Conservation (phyloP, 2,888 invertebrate genomes). For the Eilema griseolum region DNA sequence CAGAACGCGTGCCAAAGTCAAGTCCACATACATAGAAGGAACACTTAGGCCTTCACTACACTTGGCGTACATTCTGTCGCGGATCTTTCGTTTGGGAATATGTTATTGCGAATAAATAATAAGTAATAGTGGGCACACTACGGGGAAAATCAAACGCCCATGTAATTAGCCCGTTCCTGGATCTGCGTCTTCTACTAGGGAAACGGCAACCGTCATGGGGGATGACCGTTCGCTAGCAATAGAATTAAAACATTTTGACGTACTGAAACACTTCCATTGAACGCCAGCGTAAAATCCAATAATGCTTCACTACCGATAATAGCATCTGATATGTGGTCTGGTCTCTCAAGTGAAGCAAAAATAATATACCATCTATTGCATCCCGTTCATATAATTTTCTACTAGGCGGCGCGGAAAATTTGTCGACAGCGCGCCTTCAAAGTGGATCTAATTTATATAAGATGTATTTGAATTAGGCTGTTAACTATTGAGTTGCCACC, state of each 20-base stretch:
- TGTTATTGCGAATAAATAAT: too few species aligned
- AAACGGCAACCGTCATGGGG: neutral
- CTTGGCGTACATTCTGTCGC: too few species aligned
- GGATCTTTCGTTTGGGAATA: too few species aligned
- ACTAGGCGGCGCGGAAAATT: conserved; percentile 52
- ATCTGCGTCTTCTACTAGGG: too few species aligned
- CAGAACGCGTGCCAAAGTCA: too few species aligned
- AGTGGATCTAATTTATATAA: conserved; percentile 23
- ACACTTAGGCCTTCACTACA: too few species aligned
- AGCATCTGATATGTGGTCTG: neutral
- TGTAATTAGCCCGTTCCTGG: too few species aligned
- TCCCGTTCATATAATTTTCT: conserved; percentile 51
- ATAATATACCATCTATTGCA: conserved; percentile 37
- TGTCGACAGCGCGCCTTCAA: conserved; percentile 32
- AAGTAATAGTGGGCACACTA: too few species aligned
- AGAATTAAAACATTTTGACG: too few species aligned
- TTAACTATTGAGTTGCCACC: neutral
- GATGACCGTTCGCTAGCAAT: too few species aligned
- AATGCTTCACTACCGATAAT: neutral
- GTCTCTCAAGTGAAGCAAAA: neutral
- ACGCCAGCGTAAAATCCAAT: neutral
- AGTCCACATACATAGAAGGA: too few species aligned
- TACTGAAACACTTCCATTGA: neutral
- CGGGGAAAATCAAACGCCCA: too few species aligned
- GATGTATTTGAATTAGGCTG: neutral